Conservation (phyloP, 2,888 invertebrate genomes). For the Lampropteryx suffumata region DNA sequence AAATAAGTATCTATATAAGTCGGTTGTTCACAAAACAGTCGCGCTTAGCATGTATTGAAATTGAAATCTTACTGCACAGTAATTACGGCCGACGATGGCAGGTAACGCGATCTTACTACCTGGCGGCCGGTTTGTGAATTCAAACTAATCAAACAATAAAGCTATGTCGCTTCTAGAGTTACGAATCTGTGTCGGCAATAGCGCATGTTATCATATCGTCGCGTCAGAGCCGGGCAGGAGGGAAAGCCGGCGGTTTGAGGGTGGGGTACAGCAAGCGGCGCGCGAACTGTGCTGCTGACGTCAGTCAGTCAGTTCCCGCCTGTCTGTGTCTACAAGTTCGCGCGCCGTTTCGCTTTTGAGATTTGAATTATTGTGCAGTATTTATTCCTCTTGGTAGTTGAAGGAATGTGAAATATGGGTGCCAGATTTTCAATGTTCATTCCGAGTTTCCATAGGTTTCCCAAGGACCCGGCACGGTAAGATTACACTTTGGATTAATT, state of each 20-base stretch:
- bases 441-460: constrained; percentile 4
- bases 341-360: not conserved
- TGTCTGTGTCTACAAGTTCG: not conserved
- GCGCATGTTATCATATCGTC: not conserved
- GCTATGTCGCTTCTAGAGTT: constrained; percentile 4
- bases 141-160: no score
- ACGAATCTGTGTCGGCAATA: constrained; percentile 6
- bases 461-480: constrained; percentile 8
- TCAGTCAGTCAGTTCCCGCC: constrained; percentile 10
- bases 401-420: no score
- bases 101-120: no score
- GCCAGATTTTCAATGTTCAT: constrained; percentile 4
- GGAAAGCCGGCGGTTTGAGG: not conserved
- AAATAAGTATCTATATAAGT: no score
- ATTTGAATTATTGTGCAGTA: no score
- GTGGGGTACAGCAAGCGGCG: not conserved
- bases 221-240: not conserved
- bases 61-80: no score
- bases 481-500: not conserved
- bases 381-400: no score
- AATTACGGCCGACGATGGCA: no score
- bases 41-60: no score
- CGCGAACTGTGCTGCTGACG: constrained; percentile 6
- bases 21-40: no score
- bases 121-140: no score